phyloP scores from a whole-genome alignment of 1,140 invertebrate species.

The Drosophila serrata region DNA sequence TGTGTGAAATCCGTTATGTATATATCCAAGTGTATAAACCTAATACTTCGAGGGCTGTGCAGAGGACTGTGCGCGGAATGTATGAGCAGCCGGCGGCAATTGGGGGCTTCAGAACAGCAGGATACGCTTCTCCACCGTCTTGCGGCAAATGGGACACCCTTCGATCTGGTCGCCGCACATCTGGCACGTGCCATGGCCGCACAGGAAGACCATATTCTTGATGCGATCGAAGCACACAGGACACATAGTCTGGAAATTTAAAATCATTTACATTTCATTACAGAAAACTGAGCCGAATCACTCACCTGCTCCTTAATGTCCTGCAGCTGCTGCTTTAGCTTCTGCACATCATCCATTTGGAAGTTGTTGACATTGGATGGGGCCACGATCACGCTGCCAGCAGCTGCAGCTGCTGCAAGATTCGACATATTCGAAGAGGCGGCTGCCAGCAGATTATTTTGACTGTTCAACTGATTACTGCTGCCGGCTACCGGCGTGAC shows the following conservation, averaged over 20 bases:
- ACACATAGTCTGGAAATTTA: constrained; percentile 95
- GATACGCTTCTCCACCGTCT: constrained; percentile 97
- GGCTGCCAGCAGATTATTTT: constrained; percentile 74
- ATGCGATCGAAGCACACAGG: constrained; percentile 98
- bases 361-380: constrained; percentile 84
- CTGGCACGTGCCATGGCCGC: constrained; percentile 98
- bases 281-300: neutral
- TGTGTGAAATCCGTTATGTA: constrained; percentile 23
- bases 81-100: constrained; percentile 16
- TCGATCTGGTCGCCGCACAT: constrained; percentile 99
- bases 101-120: constrained; percentile 91
- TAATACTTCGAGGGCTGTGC: constrained; percentile 63
- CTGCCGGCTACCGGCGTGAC: constrained; percentile 67
- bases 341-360: constrained; percentile 92
- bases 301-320: constrained; percentile 98
- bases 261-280: neutral
- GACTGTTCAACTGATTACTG: constrained; percentile 69
- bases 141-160: constrained; percentile 98
- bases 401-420: constrained; percentile 17
- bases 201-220: constrained; percentile 99
- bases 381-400: constrained; percentile 56
- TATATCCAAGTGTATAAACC: constrained; percentile 47
- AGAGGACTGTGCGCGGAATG: constrained; percentile 67
- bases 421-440: constrained; percentile 57
- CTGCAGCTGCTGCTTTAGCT: constrained; percentile 97